Conservation (phyloP, 2,113 vertebrate genomes). For the Oryzias javanicus region DNA sequence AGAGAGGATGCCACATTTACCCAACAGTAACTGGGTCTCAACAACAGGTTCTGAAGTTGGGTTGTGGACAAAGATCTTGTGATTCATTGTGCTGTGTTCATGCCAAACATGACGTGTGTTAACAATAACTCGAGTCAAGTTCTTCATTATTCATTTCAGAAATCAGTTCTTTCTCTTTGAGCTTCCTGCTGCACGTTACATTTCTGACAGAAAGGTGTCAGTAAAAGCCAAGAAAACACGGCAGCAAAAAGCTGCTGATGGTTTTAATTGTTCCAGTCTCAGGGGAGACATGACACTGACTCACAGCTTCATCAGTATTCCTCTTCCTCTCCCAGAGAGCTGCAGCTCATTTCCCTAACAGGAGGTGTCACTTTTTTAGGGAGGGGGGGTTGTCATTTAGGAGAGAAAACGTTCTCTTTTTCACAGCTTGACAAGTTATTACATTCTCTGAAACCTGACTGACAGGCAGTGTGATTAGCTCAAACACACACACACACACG, state of each 20-base stretch:
- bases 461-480: slow-evolving; percentile 12
- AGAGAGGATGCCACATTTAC: too few species aligned
- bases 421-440: slow-evolving; percentile 20
- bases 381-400: slow-evolving; percentile 3
- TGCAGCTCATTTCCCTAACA: slow-evolving; percentile 6
- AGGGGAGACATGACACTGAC: slow-evolving; percentile 8
- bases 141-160: too few species aligned
- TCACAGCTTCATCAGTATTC: slow-evolving; percentile 21
- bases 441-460: slow-evolving; percentile 12
- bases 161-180: neutral
- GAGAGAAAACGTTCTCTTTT: slow-evolving; percentile 10
- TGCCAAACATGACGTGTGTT: too few species aligned
- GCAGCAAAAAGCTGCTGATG: neutral
- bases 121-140: too few species aligned
- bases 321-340: neutral
- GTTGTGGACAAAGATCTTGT: too few species aligned
- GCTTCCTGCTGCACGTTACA: neutral
- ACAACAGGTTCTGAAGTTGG: too few species aligned
- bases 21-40: too few species aligned
- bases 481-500: slow-evolving; percentile 15
- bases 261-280: neutral
- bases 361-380: slow-evolving; percentile 10
- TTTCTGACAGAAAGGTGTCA: slow-evolving; percentile 10
- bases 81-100: too few species aligned
- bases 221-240: neutral